Evolutionary conservation across 2,113 vertebrate species (phyloP).

Genomic region (Pavo muticus): DNA sequence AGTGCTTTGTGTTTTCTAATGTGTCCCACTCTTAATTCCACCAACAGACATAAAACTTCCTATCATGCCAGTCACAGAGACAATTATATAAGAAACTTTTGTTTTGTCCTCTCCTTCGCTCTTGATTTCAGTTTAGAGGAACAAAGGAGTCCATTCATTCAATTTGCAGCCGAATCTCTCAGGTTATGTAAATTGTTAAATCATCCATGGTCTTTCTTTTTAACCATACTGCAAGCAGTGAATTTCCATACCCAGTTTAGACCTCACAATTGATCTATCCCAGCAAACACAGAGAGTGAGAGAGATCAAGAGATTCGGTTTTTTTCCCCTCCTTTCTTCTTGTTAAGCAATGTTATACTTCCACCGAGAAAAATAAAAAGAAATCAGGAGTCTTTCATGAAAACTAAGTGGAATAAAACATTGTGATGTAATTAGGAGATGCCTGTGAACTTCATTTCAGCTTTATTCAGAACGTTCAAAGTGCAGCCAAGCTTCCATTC

Average conservation of each 20-base stretch:
- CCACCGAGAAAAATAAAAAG: slow-evolving; percentile 23
- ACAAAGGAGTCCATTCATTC: slow-evolving; percentile 48
- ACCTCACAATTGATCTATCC: slow-evolving; percentile 26
- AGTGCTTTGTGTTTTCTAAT: slow-evolving; percentile 28
- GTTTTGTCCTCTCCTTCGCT: neutral
- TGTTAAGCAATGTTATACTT: slow-evolving; percentile 5
- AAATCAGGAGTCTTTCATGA: slow-evolving; percentile 7
- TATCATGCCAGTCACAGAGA: slow-evolving; percentile 1
- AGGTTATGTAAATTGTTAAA: slow-evolving; percentile 74
- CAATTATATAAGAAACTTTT: neutral
- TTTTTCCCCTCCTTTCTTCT: slow-evolving; percentile 2
- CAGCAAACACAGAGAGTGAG: neutral
- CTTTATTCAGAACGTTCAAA: neutral
- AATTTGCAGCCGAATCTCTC: slow-evolving; percentile 48
- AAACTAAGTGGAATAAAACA: slow-evolving; percentile 38
- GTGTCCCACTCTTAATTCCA: neutral
- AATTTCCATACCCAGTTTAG: slow-evolving; percentile 51
- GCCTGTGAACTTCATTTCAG: neutral
- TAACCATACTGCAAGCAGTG: slow-evolving; percentile 47
- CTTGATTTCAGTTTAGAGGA: slow-evolving; percentile 12
- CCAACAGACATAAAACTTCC: slow-evolving; percentile 37
- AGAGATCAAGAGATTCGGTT: neutral
- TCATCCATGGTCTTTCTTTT: slow-evolving; percentile 64
- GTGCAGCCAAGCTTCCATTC: neutral
- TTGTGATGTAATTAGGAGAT: slow-evolving; percentile 40